Percentiles rank a stretch among this genome's conserved stretches.
Conservation (phyloP, 2,888 invertebrate genomes). For the Trichogramma dendrolimi region DNA sequence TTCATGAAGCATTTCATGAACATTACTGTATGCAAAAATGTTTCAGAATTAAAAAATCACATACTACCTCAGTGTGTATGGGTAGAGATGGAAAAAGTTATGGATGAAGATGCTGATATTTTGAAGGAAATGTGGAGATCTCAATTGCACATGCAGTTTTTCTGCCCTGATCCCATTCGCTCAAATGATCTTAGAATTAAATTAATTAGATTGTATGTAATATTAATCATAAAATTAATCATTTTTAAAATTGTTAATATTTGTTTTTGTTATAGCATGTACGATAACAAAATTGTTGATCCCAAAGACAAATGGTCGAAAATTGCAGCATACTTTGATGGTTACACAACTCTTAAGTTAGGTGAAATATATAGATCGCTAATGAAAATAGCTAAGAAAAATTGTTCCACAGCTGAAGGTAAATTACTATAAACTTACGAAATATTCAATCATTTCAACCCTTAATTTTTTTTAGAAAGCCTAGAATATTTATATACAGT, state of each 20-base stretch:
- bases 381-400: slow-evolving; percentile 11
- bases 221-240: neutral
- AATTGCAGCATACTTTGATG: slow-evolving; percentile 38
- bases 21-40: slow-evolving; percentile 33
- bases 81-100: slow-evolving; percentile 36
- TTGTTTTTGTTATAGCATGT: slow-evolving; percentile 33
- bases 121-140: slow-evolving; percentile 39
- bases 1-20: slow-evolving; percentile 36
- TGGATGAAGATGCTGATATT: slow-evolving; percentile 30
- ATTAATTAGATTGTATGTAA: slow-evolving; percentile 41
- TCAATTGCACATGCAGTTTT: slow-evolving; percentile 44
- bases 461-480: slow-evolving; percentile 31
- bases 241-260: neutral
- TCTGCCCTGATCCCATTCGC: slow-evolving; percentile 37
- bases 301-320: slow-evolving; percentile 36
- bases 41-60: slow-evolving; percentile 39
- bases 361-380: slow-evolving; percentile 32
- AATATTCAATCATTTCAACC: neutral
- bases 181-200: slow-evolving; percentile 41
- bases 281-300: slow-evolving; percentile 33
- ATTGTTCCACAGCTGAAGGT: slow-evolving; percentile 24
- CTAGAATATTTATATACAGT: slow-evolving; percentile 32
- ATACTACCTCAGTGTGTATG: slow-evolving; percentile 39
- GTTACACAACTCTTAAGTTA: slow-evolving; percentile 37
- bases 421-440: slow-evolving; percentile 10